Conservation (phyloP, 2,113 vertebrate species). For the Octodon degus region DNA sequence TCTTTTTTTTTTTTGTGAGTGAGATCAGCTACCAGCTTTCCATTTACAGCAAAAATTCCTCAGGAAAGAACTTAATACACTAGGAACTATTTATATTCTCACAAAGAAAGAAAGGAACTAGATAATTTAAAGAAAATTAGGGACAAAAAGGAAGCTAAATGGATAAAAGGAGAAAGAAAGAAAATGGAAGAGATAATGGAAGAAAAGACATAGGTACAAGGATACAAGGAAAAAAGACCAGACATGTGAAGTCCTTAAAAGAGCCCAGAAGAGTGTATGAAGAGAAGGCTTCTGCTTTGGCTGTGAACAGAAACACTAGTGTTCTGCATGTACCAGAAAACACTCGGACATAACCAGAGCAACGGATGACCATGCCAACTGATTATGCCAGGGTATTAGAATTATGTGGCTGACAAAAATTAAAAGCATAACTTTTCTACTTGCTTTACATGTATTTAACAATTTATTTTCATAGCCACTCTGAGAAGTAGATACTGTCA, state of each 20-base stretch:
- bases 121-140: constrained; percentile 46
- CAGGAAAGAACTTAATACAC: constrained; percentile 65
- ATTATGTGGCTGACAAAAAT: background rate
- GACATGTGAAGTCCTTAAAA: background rate
- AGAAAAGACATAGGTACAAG: constrained; percentile 24
- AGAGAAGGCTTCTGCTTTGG: background rate
- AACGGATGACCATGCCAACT: background rate
- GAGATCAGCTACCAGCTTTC: constrained; percentile 49
- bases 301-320: background rate
- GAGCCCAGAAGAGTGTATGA: background rate
- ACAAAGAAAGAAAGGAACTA: constrained; percentile 19
- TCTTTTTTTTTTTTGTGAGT: background rate
- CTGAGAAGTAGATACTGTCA: background rate
- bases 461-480: constrained; percentile 19
- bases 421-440: background rate
- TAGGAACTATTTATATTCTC: constrained; percentile 54
- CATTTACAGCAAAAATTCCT: constrained; percentile 68
- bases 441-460: constrained; percentile 25
- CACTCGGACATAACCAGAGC: background rate
- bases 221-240: background rate
- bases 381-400: background rate
- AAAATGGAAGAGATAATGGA: constrained; percentile 63
- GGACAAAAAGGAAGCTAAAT: background rate
- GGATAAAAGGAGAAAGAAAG: constrained; percentile 61
- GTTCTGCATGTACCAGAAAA: background rate